Conservation (phyloP, 2,888 invertebrate species). For the Timema podura region DNA sequence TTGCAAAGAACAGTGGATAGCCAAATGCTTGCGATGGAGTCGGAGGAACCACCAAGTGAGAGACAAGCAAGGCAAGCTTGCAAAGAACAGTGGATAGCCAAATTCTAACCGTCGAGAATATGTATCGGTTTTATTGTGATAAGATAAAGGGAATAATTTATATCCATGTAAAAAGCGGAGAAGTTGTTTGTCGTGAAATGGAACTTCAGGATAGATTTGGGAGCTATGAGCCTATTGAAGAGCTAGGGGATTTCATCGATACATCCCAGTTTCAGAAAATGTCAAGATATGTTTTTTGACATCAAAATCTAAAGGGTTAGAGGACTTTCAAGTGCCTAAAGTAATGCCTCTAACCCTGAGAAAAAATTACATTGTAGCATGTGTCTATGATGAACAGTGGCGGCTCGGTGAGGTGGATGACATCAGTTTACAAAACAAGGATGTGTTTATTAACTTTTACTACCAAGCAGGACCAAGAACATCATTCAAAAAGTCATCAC, state of each 20-base stretch:
- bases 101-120: not conserved
- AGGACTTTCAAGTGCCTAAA: not conserved
- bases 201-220: not conserved
- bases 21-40: slow-evolving; percentile 1
- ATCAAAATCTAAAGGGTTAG: not conserved
- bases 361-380: slow-evolving; percentile 3
- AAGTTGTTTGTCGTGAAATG: not conserved
- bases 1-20: not conserved
- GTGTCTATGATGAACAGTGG: not conserved
- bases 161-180: not conserved
- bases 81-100: not conserved
- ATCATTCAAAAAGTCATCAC: not conserved
- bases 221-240: slow-evolving; percentile 1
- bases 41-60: slow-evolving; percentile 3
- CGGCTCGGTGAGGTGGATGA: not conserved
- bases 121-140: slow-evolving; percentile 2
- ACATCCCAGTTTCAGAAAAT: not conserved
- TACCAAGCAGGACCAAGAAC: not conserved
- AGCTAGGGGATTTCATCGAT: not conserved
- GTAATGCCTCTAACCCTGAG: not conserved
- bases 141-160: slow-evolving; percentile 7
- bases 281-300: not conserved
- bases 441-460: slow-evolving; percentile 10
- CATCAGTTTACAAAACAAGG: not conserved
- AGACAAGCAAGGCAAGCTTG: slow-evolving; percentile 3